Evolutionary conservation across 2,797 vertebrate species (phyloP).

Genomic region (Tapera naevia): DNA sequence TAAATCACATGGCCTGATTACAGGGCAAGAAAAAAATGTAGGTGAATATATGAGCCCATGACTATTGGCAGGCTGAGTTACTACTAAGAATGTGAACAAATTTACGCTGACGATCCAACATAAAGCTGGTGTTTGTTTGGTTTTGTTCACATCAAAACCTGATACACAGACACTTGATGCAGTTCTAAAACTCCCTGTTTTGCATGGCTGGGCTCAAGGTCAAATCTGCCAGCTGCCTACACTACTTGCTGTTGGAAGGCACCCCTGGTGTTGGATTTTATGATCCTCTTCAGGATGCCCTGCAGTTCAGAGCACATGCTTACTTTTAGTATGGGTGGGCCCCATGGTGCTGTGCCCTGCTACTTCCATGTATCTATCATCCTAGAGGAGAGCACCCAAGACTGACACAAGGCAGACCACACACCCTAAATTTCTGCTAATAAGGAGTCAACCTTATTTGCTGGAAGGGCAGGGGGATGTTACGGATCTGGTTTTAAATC

Average conservation of each 20-base stretch:
- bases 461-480: background rate
- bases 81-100: background rate
- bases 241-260: background rate
- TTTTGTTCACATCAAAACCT: conserved; percentile 16
- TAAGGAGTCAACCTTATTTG: background rate
- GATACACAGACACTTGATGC: background rate
- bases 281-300: background rate
- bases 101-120: background rate
- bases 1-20: conserved; percentile 88
- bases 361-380: background rate
- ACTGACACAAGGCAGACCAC: background rate
- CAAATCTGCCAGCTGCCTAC: conserved; percentile 7
- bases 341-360: background rate
- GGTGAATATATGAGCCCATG: background rate
- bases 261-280: background rate
- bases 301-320: background rate
- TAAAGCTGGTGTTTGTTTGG: background rate
- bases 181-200: background rate
- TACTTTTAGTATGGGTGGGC: background rate
- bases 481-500: background rate
- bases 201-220: background rate
- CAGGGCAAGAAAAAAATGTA: background rate
- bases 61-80: background rate
- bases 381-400: background rate
- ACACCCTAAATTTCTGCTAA: background rate